Base-by-base conservation (phyloP, 1,140 invertebrate genomes). In the Sipha flava region DNA sequence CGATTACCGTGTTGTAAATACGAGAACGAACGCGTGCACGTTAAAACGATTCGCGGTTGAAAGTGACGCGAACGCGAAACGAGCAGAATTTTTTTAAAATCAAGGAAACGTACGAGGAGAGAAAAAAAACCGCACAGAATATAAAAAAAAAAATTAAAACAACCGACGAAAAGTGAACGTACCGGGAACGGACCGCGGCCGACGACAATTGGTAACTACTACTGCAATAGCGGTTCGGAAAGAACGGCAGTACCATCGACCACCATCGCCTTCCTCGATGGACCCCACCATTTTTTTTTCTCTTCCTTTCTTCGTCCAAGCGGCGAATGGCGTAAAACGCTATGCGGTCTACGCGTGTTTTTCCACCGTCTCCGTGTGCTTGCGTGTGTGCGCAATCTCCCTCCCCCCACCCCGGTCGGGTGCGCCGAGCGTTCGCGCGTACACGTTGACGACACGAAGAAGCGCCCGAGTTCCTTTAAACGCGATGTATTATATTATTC, bases 181-280 rank as follows among this genome's bases (percentile, higher is more conserved):
- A 75, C 72, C 47, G 72, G 72, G 72, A 29, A 77, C 73, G 73
- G 73, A 77, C 73, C 73, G 52, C 73, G 73, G 52, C 73, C 73
- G 52, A 77, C 73, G 73, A 77, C 73, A 77, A 59, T 77, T 43
- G 73, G 73, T 77, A 43, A 77, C 73, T 77, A 43, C 47, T 45
- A 18, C 49, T 0, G 0, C 5, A 7, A 7, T 18, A 21, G 73
- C 26, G 52, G 73, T 40, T 26, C 14, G 45, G 52, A 75, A 75
- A 75, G 72, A 75, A 75, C 72, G 47, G 31, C 70, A 26, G 49
- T 54, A 52, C 72, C 72, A 75, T 75, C 72, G 72, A 75, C 72
- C 72, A 75, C 47, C 57, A 75, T 54, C 10, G 52, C 72, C 72
- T 75, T 77, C 73, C 73, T 77, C 73, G 52, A 77, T 43, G 73